A percentile compares a stretch with the other conserved stretches of the same genome.
These are phyloP conservation scores for Limanda limanda DNA, from an alignment of 2,113 vertebrate genomes.

Conservation along the genomic window DNA sequence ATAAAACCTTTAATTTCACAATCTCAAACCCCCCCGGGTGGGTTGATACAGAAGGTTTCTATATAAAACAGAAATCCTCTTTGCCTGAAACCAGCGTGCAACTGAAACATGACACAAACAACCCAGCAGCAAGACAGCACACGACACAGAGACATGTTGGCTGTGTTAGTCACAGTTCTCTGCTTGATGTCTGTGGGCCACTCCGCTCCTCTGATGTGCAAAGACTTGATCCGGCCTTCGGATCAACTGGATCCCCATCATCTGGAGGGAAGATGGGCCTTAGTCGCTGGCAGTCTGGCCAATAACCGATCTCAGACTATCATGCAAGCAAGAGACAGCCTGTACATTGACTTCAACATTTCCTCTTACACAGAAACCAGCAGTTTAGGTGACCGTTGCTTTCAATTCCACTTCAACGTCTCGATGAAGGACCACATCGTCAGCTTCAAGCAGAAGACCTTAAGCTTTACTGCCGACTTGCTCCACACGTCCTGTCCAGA, in stretches of 20 bases:
- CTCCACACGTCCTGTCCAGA: slow-evolving; percentile 40
- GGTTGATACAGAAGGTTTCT: slow-evolving; percentile 29
- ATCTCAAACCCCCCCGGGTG: background rate
- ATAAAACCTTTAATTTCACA: slow-evolving; percentile 28
- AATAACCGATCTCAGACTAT: background rate
- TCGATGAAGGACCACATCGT: slow-evolving; percentile 31
- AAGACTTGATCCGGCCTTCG: slow-evolving; percentile 40
- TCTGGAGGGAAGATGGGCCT: slow-evolving; percentile 48
- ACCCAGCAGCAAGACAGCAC: no score
- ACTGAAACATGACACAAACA: background rate
- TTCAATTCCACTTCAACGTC: slow-evolving; percentile 24
- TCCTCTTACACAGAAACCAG: slow-evolving; percentile 23
- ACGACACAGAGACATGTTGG: background rate
- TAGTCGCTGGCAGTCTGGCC: slow-evolving; percentile 45
- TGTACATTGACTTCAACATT: slow-evolving; percentile 10
- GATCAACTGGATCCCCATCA: background rate
- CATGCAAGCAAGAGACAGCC: slow-evolving; percentile 33
- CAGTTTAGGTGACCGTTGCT: slow-evolving; percentile 1
- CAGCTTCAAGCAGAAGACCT: accelerated
- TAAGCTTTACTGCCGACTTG: background rate
- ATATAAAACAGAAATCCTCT: slow-evolving; percentile 18
- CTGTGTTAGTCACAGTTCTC: slow-evolving; percentile 1
- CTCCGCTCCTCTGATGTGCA: slow-evolving; percentile 50
- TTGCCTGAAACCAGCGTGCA: no score
- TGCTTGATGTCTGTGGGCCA: slow-evolving; percentile 19